A percentile compares a stretch with the other conserved stretches of the same genome.
Evolutionary conservation across 2,113 vertebrate species (phyloP).

Genomic region (Silurus asotus): DNA sequence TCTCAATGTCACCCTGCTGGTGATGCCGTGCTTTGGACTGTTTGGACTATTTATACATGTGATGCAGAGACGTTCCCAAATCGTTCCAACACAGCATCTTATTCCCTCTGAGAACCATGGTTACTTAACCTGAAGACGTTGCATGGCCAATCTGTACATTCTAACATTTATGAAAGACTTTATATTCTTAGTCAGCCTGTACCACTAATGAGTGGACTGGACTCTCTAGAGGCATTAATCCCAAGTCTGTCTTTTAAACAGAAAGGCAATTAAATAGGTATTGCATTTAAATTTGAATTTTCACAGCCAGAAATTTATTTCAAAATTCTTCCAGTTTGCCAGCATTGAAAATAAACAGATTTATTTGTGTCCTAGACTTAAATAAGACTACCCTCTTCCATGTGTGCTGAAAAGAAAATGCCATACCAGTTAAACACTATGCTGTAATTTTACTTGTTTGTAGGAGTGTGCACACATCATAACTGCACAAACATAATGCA

Average conservation of each 20-base stretch:
- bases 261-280: neutral
- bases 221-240: neutral
- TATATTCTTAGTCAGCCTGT: neutral
- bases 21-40: no score
- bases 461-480: neutral
- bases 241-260: neutral
- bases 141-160: no score
- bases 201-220: neutral
- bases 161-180: neutral
- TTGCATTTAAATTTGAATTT: neutral
- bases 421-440: neutral
- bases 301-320: neutral
- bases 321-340: neutral
- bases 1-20: no score
- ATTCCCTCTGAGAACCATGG: no score
- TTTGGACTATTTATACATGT: no score
- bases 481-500: constrained; percentile 15
- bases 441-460: neutral
- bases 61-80: no score
- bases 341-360: neutral
- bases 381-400: constrained; percentile 17
- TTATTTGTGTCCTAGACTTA: neutral
- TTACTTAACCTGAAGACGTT: no score
- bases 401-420: neutral
- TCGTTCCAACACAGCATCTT: no score